Evolutionary conservation across 2,113 vertebrate species (phyloP).

Genomic region (Lamprotornis superbus): DNA sequence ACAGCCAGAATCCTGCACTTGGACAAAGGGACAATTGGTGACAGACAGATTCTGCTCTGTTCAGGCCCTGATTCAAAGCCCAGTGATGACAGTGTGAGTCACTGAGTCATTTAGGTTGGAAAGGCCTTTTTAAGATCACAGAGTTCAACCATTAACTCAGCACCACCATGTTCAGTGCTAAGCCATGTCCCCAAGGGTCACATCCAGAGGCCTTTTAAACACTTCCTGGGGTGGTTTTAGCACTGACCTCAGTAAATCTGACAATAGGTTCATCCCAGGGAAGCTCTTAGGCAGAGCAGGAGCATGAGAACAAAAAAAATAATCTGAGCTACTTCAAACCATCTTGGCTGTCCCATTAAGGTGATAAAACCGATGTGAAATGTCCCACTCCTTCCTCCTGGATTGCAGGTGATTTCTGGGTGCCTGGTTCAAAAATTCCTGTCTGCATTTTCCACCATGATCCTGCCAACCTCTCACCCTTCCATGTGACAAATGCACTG

Average conservation of each 20-base stretch:
- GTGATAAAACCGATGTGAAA: neutral
- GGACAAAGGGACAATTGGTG: neutral
- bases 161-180: neutral
- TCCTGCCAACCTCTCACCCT: neutral
- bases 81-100: neutral
- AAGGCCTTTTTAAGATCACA: neutral
- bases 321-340: neutral
- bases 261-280: neutral
- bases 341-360: neutral
- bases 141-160: neutral
- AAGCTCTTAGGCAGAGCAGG: neutral
- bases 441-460: neutral
- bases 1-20: neutral
- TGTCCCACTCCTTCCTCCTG: neutral
- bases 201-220: neutral
- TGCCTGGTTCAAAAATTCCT: neutral
- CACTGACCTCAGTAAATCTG: neutral
- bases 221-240: neutral
- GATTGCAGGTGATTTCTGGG: neutral
- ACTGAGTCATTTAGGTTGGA: neutral
- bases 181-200: neutral
- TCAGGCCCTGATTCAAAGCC: neutral
- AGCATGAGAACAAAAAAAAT: neutral
- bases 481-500: neutral
- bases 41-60: neutral